Base-by-base conservation (phyloP, 92 coral and sea anemone species). In the Palythoa grandiflora region DNA sequence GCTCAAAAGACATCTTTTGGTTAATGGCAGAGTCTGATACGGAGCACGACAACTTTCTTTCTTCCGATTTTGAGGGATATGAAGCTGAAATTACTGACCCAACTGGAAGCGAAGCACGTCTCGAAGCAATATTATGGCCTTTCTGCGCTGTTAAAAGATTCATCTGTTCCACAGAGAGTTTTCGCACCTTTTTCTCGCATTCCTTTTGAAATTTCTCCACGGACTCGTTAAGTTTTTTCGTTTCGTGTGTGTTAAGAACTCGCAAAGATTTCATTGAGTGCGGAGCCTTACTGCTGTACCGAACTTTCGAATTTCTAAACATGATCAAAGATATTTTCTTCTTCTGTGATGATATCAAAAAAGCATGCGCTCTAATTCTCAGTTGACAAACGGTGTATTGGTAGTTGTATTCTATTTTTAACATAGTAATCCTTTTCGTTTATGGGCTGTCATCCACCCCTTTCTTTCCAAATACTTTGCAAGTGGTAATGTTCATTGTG, bases 1-100 rank as follows among this genome's bases (percentile, higher is more conserved):
- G 9, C 17, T 65, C 85, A 38, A 3, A 39, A 40, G 20, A 6
- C 9, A 80, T 2, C 85, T 63, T 81, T 21, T 68, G 86, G 40
- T 20, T 65, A 21, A 81, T 68, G 17, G 86, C 86, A 40, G 86
- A 65, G 86, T 81, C 86, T 3, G 75, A 81, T 51, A 81, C 75
- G 12, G 86, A 38, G 28, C 47, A 19, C 1, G 86, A 81, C 17
- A 81, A 6, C 15, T 81, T 81, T 81, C 60, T 68, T 21, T 65
- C 86, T 11, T 6, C 44, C n/a, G 14, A 38, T 61, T 19, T 71
- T 48, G 35, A 13, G 8, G 47, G 59, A 6, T 10, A 38, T 6
- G 63, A 53, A 15, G 19, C 9, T 44, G 70, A 52, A 16, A 71
- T 81, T 35, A 50, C 75, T 16, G 75, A 71, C 15, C 60, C 35